A percentile compares a stretch with the other conserved stretches of the same genome.
phyloP scores from a whole-genome alignment of 2,888 invertebrate genomes.

The Brachyptera risi region DNA sequence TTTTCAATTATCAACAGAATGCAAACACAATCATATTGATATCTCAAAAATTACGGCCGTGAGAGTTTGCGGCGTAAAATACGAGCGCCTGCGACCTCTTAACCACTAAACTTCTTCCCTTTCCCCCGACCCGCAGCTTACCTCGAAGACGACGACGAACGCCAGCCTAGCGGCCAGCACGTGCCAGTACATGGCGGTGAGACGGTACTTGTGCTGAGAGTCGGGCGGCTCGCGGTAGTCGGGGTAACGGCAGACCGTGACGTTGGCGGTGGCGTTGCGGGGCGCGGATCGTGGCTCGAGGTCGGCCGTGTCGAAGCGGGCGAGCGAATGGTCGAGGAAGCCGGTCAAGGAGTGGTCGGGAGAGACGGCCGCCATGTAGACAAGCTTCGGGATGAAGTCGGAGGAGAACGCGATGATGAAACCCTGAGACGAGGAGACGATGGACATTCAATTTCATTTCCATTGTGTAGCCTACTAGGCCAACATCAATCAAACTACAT shows the following conservation, averaged over 20 bases:
- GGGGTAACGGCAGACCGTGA: conserved; percentile 67
- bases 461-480: too few relatives aligned
- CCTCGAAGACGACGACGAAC: conserved; percentile 93
- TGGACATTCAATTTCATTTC: too few relatives aligned
- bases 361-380: conserved; percentile 64
- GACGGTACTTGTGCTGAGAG: conserved; percentile 56
- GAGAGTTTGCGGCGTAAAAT: too few relatives aligned
- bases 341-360: conserved; percentile 60
- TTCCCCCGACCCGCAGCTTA: conserved; percentile 44
- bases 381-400: conserved; percentile 87
- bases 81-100: too few relatives aligned
- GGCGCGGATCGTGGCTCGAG: conserved; percentile 49
- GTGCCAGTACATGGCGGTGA: conserved; percentile 81
- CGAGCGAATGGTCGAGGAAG: conserved; percentile 74
- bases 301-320: conserved; percentile 66
- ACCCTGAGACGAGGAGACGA: conserved; percentile 59
- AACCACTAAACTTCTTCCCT: too few relatives aligned
- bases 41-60: too few relatives aligned
- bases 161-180: conserved; percentile 83
- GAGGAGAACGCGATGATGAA: conserved; percentile 97
- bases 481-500: too few relatives aligned
- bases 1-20: too few relatives aligned
- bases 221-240: conserved; percentile 76
- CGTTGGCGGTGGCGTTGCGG: conserved; percentile 46
- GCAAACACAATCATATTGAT: too few relatives aligned